Evolutionary conservation across 2,113 vertebrate genomes (phyloP).

Genomic region (Pungitius pungitius): DNA sequence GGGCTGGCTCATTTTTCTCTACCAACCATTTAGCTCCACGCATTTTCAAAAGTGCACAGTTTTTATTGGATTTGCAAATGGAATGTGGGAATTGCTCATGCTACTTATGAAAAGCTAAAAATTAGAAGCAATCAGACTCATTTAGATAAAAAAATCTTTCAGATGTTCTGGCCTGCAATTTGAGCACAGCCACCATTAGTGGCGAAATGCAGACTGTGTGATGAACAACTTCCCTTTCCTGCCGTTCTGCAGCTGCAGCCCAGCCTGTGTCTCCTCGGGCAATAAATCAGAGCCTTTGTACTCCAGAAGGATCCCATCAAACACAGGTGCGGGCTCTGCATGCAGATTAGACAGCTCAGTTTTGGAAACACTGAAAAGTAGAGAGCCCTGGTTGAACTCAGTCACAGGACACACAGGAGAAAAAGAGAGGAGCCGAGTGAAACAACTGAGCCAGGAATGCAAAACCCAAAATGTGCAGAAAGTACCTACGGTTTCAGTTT

Average conservation of each 20-base stretch:
- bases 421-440: conserved; percentile 20
- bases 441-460: conserved; percentile 18
- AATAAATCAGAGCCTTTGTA: conserved; percentile 96
- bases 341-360: conserved; percentile 87
- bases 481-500: conserved; percentile 25
- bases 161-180: conserved; percentile 79
- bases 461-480: conserved; percentile 3
- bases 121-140: not conserved
- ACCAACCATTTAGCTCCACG: conserved; percentile 1
- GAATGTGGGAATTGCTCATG: not conserved
- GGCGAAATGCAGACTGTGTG: conserved; percentile 91
- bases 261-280: conserved; percentile 84
- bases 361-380: conserved; percentile 84
- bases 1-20: conserved; percentile 1
- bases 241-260: conserved; percentile 91
- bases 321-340: conserved; percentile 88
- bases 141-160: conserved; percentile 47
- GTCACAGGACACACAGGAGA: conserved; percentile 40
- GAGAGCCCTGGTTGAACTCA: not conserved
- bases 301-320: conserved; percentile 96
- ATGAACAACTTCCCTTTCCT: conserved; percentile 99
- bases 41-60: conserved; percentile 12
- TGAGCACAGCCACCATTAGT: conserved; percentile 80
- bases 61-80: not conserved
- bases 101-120: not conserved